Evolutionary conservation across 2,797 vertebrate species (phyloP), one percentile per base, ranked within the genome.

Genomic region (Lates japonicus): DNA sequence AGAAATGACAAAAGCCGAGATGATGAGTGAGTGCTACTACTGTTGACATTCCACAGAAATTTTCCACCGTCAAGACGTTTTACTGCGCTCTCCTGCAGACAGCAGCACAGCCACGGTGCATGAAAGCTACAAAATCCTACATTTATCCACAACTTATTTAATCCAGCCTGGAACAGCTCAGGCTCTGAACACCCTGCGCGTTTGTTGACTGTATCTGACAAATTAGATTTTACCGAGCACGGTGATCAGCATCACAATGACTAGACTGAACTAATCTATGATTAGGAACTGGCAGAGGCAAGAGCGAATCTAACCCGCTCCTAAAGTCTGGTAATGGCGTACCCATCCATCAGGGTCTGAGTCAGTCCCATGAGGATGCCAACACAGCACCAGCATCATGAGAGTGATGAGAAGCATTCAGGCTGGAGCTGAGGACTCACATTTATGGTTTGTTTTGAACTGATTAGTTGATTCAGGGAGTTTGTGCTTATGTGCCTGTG

Each of bases 41-140:
- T 88, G 88, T 91, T 89, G 88, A 92, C 90, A 91, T 91, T 91
- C 87, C 89, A 81, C 61, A 68, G 48, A 83, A 74, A 80, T 25
- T 86, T 92, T 92, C 93, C 88, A 78, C 76, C 3, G 54, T 51
- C 2, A 5, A 74, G 39, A 67, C 1, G 6, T 78, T 77, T 87
- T 55, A 62, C 57, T 33, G 54, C 1, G 3, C 65, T 77, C 70
- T 83, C 76, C 70, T 60, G 80, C 60, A 74, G 63, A 60, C 59
- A 51, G 51, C 69, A 49, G 76, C 67, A 64, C 74, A 29, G 25
- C 25, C 25, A 62, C 19, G 7, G 60, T 14, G 20, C 58, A 60
- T 4, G 2, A 61, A 22, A 12, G 44, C 58, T 70, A 55, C 29
- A 48, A 46, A 87, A 33, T 70, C 68, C 70, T 25, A 49, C 33